Evolutionary conservation across 2,113 vertebrate genomes (phyloP).

Genomic region (Eira barbara): DNA sequence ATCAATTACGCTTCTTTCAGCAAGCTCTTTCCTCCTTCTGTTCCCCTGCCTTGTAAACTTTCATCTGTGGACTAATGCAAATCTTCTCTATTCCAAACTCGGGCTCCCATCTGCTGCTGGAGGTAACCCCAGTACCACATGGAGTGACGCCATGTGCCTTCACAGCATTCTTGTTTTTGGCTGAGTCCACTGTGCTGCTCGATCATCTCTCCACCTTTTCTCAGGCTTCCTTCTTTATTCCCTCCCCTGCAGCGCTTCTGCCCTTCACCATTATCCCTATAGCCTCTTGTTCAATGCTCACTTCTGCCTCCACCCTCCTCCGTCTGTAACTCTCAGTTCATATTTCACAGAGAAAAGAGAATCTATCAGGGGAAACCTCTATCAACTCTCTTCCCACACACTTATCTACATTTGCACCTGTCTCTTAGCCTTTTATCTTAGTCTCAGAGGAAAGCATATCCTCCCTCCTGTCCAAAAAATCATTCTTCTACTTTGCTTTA

Average conservation of each 20-base stretch:
- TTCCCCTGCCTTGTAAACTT: rapidly evolving
- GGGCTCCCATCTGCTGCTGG: background rate
- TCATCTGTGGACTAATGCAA: background rate
- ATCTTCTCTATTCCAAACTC: background rate
- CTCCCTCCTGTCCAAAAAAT: background rate
- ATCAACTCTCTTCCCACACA: background rate
- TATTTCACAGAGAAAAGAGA: constrained; percentile 4
- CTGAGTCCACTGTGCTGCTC: background rate
- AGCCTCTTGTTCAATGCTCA: background rate
- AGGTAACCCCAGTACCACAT: background rate
- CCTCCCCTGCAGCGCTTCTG: rapidly evolving
- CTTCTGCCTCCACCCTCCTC: background rate
- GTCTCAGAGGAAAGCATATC: constrained; percentile 1
- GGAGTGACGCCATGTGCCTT: background rate
- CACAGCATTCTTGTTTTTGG: too few species aligned
- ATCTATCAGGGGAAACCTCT: background rate
- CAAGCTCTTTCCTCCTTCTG: background rate
- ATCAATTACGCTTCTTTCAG: background rate
- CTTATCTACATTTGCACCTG: constrained; percentile 45
- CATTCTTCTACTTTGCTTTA: constrained; percentile 7
- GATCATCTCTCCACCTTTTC: background rate
- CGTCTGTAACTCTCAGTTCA: background rate
- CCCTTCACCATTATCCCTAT: background rate
- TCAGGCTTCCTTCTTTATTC: background rate
- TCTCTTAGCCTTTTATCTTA: constrained; percentile 28